Conservation (phyloP, 2,888 invertebrate species). For the Sarcophaga rosellei region DNA sequence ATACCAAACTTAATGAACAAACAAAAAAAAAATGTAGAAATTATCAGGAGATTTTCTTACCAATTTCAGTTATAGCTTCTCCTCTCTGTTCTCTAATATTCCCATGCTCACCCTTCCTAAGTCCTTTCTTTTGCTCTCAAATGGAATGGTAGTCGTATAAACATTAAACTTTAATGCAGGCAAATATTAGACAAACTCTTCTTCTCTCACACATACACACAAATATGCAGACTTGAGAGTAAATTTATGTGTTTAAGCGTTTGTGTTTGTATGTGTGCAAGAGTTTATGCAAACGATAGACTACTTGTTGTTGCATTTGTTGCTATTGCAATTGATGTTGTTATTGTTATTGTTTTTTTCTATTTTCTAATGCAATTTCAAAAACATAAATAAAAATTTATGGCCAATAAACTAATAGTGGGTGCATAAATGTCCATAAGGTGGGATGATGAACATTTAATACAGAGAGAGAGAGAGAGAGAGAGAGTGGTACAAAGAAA, state of each 20-base stretch:
- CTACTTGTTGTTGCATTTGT: background rate
- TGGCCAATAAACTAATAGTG: constrained; percentile 56
- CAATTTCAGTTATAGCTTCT: constrained; percentile 22
- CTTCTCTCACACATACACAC: background rate
- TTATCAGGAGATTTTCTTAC: constrained; percentile 21
- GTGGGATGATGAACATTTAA: background rate
- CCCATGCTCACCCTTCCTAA: background rate
- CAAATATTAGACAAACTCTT: background rate
- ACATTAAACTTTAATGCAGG: background rate
- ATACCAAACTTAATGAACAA: too few species aligned
- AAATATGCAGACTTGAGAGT: background rate
- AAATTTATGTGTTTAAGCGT: background rate
- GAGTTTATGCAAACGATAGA: background rate
- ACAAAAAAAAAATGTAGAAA: background rate
- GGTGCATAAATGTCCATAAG: constrained; percentile 29
- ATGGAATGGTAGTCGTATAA: background rate
- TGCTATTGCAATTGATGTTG: background rate
- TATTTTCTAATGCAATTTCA: constrained; percentile 54
- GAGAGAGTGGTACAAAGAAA: too few species aligned
- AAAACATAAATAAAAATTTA: constrained; percentile 62
- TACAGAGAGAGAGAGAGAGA: too few species aligned
- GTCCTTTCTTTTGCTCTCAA: background rate
- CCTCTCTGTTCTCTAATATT: background rate
- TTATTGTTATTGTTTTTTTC: background rate
- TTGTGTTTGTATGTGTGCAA: background rate